These are phyloP conservation scores for Drosophila lacertosa DNA, from an alignment of 1,140 invertebrate genomes.

Conservation along the genomic window DNA sequence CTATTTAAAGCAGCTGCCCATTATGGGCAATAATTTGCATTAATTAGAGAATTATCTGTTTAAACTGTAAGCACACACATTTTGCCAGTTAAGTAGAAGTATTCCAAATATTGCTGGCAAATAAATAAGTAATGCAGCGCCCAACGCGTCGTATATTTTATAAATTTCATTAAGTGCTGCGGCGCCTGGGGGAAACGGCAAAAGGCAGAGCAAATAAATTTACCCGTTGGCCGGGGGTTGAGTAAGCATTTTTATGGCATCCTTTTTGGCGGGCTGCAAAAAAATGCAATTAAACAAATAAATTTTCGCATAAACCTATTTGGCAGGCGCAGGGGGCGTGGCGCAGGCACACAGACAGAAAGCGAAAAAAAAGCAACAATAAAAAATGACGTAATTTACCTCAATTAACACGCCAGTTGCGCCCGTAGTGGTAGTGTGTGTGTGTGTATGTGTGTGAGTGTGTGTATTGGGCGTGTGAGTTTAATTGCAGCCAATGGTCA, in stretches of 20 bases:
- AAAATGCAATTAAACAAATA: slow-evolving; percentile 79
- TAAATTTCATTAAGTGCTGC: slow-evolving; percentile 60
- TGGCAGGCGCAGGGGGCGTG: slow-evolving; percentile 25
- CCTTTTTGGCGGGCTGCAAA: slow-evolving; percentile 41
- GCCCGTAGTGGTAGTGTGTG: slow-evolving; percentile 5
- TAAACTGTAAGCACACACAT: too few relatives aligned
- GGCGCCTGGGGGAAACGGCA: background rate
- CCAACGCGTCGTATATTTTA: slow-evolving; percentile 41
- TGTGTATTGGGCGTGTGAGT: slow-evolving; percentile 49
- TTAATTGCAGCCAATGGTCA: slow-evolving; percentile 80
- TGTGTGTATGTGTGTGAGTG: slow-evolving; percentile 15
- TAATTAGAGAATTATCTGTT: too few relatives aligned
- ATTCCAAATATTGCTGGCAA: slow-evolving; percentile 12
- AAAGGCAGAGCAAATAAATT: slow-evolving; percentile 55
- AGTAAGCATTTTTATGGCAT: slow-evolving; percentile 67
- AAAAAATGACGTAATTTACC: slow-evolving; percentile 77
- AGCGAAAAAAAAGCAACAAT: slow-evolving; percentile 4
- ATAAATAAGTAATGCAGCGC: slow-evolving; percentile 24
- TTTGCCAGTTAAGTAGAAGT: background rate
- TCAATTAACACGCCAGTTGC: slow-evolving; percentile 79
- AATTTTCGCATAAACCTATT: slow-evolving; percentile 74
- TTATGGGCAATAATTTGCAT: too few relatives aligned
- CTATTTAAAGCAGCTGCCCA: background rate
- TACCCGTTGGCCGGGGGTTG: slow-evolving; percentile 60
- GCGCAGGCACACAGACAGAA: slow-evolving; percentile 16